Evolutionary conservation across 2,888 invertebrate genomes (phyloP).

Genomic region (Orchestes rusci): DNA sequence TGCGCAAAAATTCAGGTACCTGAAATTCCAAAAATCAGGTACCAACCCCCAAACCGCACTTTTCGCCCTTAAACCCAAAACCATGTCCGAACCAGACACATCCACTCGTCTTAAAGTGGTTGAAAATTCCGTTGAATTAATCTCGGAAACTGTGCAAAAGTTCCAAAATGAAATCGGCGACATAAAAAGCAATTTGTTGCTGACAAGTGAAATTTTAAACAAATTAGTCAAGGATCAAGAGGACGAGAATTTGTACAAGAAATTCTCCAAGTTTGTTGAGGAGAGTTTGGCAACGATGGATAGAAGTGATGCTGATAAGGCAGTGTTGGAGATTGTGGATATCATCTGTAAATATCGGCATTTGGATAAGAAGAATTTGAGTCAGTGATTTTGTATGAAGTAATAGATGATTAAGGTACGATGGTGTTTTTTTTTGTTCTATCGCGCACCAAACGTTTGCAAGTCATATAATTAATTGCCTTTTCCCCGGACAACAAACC

Average conservation of each 20-base stretch:
- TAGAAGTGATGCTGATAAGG: slow-evolving; percentile 23
- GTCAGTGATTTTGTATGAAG: too few relatives aligned
- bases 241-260: slow-evolving; percentile 21
- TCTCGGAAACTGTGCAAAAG: slow-evolving; percentile 7
- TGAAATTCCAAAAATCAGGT: too few relatives aligned
- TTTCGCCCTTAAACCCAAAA: too few relatives aligned
- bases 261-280: slow-evolving; percentile 27
- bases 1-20: too few relatives aligned
- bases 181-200: slow-evolving; percentile 19
- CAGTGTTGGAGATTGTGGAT: slow-evolving; percentile 28
- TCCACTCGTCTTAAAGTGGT: slow-evolving; percentile 6
- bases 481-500: too few relatives aligned
- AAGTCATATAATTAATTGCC: too few relatives aligned
- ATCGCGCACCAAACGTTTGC: too few relatives aligned
- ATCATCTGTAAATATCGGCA: slow-evolving; percentile 28
- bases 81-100: too few relatives aligned
- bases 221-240: slow-evolving; percentile 21
- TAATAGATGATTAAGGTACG: too few relatives aligned
- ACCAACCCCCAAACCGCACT: too few relatives aligned
- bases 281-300: slow-evolving; percentile 25
- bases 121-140: slow-evolving; percentile 6
- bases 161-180: slow-evolving; percentile 10
- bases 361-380: too few relatives aligned
- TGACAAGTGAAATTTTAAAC: slow-evolving; percentile 26
- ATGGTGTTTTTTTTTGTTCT: too few relatives aligned